These are phyloP conservation scores for Cabera pusaria DNA, from an alignment of 2,888 invertebrate species.

Conservation along the genomic window DNA sequence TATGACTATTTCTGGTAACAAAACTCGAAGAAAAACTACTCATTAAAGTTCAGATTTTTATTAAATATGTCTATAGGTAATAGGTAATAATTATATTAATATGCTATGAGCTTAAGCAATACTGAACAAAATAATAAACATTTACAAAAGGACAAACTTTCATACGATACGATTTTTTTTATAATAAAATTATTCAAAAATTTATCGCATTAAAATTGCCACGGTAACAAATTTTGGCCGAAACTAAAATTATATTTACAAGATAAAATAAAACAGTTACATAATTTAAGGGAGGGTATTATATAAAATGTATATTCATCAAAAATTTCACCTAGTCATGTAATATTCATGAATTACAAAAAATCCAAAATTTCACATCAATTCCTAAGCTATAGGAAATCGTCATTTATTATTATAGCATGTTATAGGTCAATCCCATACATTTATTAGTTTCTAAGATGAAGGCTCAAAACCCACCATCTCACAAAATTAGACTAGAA, in stretches of 20 bases:
- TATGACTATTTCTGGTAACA: too few species aligned
- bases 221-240: constrained; percentile 68
- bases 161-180: constrained; percentile 51
- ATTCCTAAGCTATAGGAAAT: constrained; percentile 48
- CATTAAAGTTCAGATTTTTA: constrained; percentile 43
- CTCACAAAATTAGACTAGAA: constrained; percentile 1
- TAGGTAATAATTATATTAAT: constrained; percentile 65
- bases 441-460: constrained; percentile 16
- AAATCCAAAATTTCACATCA: constrained; percentile 48
- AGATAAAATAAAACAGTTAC: constrained; percentile 40
- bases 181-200: constrained; percentile 40
- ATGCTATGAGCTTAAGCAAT: constrained; percentile 77
- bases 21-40: too few species aligned
- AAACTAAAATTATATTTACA: constrained; percentile 73
- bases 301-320: constrained; percentile 51
- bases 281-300: constrained; percentile 35
- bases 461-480: constrained; percentile 5
- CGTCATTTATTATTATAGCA: constrained; percentile 17
- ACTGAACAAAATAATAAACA: constrained; percentile 80
- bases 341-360: constrained; percentile 35
- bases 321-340: constrained; percentile 51
- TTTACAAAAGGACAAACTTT: constrained; percentile 71
- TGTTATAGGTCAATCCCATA: constrained; percentile 21
- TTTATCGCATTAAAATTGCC: constrained; percentile 35
- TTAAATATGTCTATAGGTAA: constrained; percentile 72